These are phyloP conservation scores for Nipponacmea schrenckii DNA, from an alignment of 2,888 invertebrate species.

Conservation along the genomic window DNA sequence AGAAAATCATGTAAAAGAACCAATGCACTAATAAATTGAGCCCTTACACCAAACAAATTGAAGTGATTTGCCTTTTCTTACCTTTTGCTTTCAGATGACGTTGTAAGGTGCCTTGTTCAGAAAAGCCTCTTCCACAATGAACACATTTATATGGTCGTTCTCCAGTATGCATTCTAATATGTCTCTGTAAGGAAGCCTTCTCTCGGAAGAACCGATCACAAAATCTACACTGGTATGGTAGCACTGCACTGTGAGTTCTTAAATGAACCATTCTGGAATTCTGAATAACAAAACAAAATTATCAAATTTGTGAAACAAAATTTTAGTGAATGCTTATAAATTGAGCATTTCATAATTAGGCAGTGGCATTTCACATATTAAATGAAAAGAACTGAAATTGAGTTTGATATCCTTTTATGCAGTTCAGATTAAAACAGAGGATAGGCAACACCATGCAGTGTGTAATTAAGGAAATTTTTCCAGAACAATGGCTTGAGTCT, in stretches of 20 bases:
- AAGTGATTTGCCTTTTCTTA: conserved; percentile 20
- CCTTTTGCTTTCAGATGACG: conserved; percentile 66
- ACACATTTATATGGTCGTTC: conserved; percentile 60
- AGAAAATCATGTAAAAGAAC: no score
- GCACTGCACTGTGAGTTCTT: conserved; percentile 57
- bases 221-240: conserved; percentile 58
- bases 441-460: no score
- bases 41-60: no score
- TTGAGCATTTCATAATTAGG: neutral
- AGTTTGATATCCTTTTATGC: neutral
- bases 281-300: conserved; percentile 40
- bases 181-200: conserved; percentile 62
- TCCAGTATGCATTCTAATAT: conserved; percentile 63
- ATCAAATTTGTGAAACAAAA: neutral
- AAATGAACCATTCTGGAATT: conserved; percentile 64
- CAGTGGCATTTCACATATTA: neutral
- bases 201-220: conserved; percentile 62
- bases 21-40: no score
- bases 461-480: no score
- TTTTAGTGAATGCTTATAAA: neutral
- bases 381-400: neutral
- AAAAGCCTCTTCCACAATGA: conserved; percentile 58
- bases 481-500: no score
- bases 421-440: no score
- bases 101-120: conserved; percentile 64